Conservation (phyloP, 37 sponge, comb jelly and placozoan genomes). For the Aphrocallistes beatrix region DNA sequence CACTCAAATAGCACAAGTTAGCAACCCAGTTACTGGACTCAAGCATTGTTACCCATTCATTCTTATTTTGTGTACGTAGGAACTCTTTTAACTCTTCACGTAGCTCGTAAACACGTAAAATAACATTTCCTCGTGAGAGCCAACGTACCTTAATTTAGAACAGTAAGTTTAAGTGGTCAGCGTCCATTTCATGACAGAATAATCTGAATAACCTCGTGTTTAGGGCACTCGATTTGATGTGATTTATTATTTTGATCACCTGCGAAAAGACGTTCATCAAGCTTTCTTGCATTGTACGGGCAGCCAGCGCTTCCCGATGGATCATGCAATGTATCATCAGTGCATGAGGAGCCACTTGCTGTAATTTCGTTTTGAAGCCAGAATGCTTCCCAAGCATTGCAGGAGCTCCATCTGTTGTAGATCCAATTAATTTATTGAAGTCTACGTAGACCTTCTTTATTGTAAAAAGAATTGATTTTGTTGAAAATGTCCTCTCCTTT, state of each 20-base stretch:
- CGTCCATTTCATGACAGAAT: slow-evolving; percentile 13
- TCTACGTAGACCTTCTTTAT: slow-evolving; percentile 16
- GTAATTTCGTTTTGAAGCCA: slow-evolving; percentile 15
- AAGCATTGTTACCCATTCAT: slow-evolving; percentile 7
- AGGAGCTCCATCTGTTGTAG: slow-evolving; percentile 17
- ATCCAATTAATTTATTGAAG: slow-evolving; percentile 11
- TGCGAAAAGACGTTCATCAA: neutral
- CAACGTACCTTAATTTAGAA: neutral
- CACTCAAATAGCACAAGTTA: slow-evolving; percentile 16
- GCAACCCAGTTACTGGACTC: slow-evolving; percentile 1
- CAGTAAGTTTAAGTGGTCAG: slow-evolving; percentile 3
- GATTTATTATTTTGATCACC: slow-evolving; percentile 13
- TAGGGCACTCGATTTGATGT: slow-evolving; percentile 17
- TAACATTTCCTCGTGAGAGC: slow-evolving; percentile 19
- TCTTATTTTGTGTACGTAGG: neutral
- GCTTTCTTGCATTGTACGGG: slow-evolving; percentile 11
- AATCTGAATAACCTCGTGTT: slow-evolving; percentile 18
- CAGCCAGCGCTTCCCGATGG: slow-evolving; percentile 15
- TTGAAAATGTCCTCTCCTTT: slow-evolving; percentile 13
- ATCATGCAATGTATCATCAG: slow-evolving; percentile 15
- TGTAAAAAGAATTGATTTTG: neutral
- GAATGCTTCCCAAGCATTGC: slow-evolving; percentile 14
- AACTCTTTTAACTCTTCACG: slow-evolving; percentile 19
- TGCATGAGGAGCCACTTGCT: slow-evolving; percentile 14
- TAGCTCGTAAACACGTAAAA: slow-evolving; percentile 16